Base-by-base conservation (phyloP, 2,797 vertebrate genomes). In the Tragelaphus oryx region DNA sequence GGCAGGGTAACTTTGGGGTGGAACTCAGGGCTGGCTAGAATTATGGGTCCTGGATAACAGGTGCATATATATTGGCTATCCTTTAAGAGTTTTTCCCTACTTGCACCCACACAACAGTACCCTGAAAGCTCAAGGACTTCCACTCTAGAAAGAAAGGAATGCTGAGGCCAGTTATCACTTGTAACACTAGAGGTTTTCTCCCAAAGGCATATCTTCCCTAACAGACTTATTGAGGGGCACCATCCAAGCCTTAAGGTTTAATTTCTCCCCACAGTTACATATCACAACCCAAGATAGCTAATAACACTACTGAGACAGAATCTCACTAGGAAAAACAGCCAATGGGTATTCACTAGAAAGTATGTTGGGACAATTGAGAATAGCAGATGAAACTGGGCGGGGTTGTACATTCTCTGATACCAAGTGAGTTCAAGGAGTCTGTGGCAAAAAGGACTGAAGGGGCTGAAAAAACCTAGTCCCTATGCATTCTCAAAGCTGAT, bases 161-260 rank as follows among this genome's bases (percentile, higher is more conserved):
- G 24, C 2, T 46, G 89, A 92, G 37, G 22, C 12, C 33, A 94
- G n/a, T 80, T 88, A 62, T 20, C 75, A 86, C 55, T 80, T 94
- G 48, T 65, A 86, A 79, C 10, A 44, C 24, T 65, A 75, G 65
- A 83, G 3, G 11, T 74, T 92, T 89, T 86, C 48, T 89, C 46
- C 48, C 54, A 41, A 57, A 93, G 65, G 57, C 18, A 44, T 50
- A 65, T 30, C 37, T 78, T 57, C 54, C n/a, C 18, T n/a, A 16
- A 76, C 7, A 92, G 33, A 92, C 26, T 92, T n/a, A 84, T 5
- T 74, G 54, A 9, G 33, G 83, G 26, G 22, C 5, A 88, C 11
- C 18, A 88, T 28, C 30, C 16, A 94, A 95, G 76, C 7, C 37
- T 90, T 90, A 92, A 92, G 24, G 30, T 87, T 93, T 83, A 89